Conservation (phyloP, 2,888 invertebrate species). For the Camponotus fellah region DNA sequence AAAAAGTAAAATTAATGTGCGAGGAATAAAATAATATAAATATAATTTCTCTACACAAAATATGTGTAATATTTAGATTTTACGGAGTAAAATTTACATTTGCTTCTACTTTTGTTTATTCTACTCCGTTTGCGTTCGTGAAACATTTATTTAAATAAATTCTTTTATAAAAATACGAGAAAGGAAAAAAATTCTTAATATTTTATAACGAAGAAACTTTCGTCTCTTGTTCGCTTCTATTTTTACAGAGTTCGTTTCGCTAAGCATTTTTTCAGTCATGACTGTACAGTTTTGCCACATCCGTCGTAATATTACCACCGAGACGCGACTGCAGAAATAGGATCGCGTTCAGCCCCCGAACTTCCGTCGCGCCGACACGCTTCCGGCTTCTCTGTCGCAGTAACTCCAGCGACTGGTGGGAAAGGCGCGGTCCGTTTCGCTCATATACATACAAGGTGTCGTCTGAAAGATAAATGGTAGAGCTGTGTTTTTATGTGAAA, state of each 20-base stretch:
- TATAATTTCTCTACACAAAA: background rate
- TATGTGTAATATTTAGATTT: background rate
- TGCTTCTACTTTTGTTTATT: background rate
- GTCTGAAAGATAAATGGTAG: background rate
- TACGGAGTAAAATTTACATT: background rate
- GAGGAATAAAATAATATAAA: background rate
- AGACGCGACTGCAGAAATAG: constrained; percentile 49
- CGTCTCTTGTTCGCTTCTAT: constrained; percentile 10
- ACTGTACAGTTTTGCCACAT: constrained; percentile 34
- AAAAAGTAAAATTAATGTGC: background rate
- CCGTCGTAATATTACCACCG: constrained; percentile 48
- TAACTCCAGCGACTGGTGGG: constrained; percentile 27
- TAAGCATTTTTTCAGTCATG: constrained; percentile 14
- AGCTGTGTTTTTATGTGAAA: background rate
- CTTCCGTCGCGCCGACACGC: constrained; percentile 48
- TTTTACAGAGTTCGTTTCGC: constrained; percentile 14
- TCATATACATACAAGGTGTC: background rate
- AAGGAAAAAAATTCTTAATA: background rate
- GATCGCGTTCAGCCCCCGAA: constrained; percentile 46
- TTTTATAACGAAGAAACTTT: background rate
- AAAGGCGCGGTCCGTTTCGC: constrained; percentile 26
- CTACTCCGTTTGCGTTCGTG: background rate
- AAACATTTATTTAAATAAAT: constrained; percentile 10
- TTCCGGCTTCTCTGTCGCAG: constrained; percentile 45
- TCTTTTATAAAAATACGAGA: background rate